phyloP scores from a whole-genome alignment of 1,140 invertebrate genomes.

The Pentalonia nigronervosa region DNA sequence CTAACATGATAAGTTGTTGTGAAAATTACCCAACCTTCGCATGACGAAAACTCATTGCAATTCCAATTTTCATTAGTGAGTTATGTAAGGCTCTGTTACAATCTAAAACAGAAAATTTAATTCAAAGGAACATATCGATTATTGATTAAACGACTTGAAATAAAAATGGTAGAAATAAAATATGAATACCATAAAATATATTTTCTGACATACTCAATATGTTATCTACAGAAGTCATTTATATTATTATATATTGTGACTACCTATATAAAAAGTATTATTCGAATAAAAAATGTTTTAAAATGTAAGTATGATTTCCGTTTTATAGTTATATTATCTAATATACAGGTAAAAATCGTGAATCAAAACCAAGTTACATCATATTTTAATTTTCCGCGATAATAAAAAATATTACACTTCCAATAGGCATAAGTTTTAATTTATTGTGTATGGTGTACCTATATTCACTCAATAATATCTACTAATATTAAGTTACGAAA shows the following conservation, averaged over 20 bases:
- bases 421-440: background rate
- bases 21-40: background rate
- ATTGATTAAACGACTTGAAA: background rate
- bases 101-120: background rate
- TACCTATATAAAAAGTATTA: too few relatives aligned
- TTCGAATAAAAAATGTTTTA: too few relatives aligned
- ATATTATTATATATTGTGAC: too few relatives aligned
- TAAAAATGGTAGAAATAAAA: background rate
- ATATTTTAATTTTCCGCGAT: background rate
- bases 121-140: background rate
- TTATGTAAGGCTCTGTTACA: background rate
- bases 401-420: background rate
- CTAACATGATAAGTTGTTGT: background rate
- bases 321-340: too few relatives aligned
- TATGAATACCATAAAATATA: background rate
- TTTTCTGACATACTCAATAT: background rate
- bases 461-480: background rate
- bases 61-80: slow-evolving; percentile 9
- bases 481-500: background rate
- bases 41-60: background rate
- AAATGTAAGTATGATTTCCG: too few relatives aligned
- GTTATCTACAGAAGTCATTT: background rate
- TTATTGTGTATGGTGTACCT: background rate
- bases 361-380: background rate
- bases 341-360: background rate